Evolutionary conservation across 1,140 invertebrate genomes (phyloP).

Genomic region (Lepidurus couesii): DNA sequence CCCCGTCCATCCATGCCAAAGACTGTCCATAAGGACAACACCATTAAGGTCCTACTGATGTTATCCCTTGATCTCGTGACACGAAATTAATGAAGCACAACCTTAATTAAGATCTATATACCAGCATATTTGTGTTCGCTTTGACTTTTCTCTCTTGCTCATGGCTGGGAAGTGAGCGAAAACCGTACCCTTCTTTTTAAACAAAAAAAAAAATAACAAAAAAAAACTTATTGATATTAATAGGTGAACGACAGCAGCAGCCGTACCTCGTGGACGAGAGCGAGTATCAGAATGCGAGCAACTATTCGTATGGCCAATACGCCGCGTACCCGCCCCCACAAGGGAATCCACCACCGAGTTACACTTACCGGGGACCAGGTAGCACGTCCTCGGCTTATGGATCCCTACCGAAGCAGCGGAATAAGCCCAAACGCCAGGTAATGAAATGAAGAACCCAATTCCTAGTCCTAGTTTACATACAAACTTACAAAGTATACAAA

Average conservation of each 20-base stretch:
- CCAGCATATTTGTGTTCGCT: background rate
- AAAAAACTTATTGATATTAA: conserved; percentile 12
- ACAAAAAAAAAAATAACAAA: too few relatives aligned
- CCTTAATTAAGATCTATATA: background rate
- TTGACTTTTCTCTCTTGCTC: background rate
- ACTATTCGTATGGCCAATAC: background rate
- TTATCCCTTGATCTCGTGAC: conserved; percentile 21
- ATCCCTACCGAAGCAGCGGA: background rate
- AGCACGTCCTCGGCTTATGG: background rate
- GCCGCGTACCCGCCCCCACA: conserved; percentile 3
- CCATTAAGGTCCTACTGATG: background rate
- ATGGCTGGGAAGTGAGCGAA: background rate
- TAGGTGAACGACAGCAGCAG: conserved; percentile 15
- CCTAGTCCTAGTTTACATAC: too few relatives aligned
- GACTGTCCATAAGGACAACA: background rate
- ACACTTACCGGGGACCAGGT: background rate
- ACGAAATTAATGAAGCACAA: conserved; percentile 19
- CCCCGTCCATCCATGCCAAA: background rate
- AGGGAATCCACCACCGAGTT: background rate
- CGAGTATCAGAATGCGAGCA: background rate
- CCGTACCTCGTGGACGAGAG: conserved; percentile 1
- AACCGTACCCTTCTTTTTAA: background rate
- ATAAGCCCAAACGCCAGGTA: background rate
- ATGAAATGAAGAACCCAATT: background rate
- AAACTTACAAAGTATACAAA: too few relatives aligned